phyloP scores from a whole-genome alignment of 2,888 invertebrate genomes.

The Scelioninae gen. 1 region DNA sequence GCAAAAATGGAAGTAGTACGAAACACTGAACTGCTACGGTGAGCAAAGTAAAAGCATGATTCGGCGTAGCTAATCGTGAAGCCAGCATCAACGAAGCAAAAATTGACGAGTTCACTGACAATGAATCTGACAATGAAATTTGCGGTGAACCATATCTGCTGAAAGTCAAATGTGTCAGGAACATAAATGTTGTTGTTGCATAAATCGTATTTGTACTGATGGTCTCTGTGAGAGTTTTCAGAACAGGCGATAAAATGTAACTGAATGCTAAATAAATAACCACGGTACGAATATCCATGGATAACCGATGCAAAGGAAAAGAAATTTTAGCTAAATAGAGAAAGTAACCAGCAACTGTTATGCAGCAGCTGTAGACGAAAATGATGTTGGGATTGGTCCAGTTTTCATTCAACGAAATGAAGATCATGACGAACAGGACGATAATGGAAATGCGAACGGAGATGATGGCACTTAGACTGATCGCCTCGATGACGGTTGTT shows the following conservation, averaged over 20 bases:
- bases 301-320: conserved; percentile 73
- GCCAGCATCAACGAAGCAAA: conserved; percentile 98
- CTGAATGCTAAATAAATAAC: conserved; percentile 93
- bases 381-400: conserved; percentile 88
- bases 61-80: conserved; percentile 93
- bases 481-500: conserved; percentile 89
- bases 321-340: conserved; percentile 84
- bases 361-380: conserved; percentile 86
- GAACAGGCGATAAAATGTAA: conserved; percentile 94
- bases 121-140: conserved; percentile 94
- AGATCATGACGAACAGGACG: conserved; percentile 89
- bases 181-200: conserved; percentile 94
- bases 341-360: conserved; percentile 88
- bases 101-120: conserved; percentile 97
- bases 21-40: conserved; percentile 95
- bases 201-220: conserved; percentile 99
- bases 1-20: conserved; percentile 93
- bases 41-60: conserved; percentile 95
- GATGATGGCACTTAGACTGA: conserved; percentile 91
- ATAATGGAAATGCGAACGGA: conserved; percentile 92
- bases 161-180: conserved; percentile 94
- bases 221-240: conserved; percentile 97
- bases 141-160: conserved; percentile 96
- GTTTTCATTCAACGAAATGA: conserved; percentile 89
- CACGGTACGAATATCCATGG: conserved; percentile 90